Evolutionary conservation across 1,140 invertebrate genomes (phyloP), one percentile per base, ranked within the genome.

Genomic region (Leptinotarsa undecemlineata): DNA sequence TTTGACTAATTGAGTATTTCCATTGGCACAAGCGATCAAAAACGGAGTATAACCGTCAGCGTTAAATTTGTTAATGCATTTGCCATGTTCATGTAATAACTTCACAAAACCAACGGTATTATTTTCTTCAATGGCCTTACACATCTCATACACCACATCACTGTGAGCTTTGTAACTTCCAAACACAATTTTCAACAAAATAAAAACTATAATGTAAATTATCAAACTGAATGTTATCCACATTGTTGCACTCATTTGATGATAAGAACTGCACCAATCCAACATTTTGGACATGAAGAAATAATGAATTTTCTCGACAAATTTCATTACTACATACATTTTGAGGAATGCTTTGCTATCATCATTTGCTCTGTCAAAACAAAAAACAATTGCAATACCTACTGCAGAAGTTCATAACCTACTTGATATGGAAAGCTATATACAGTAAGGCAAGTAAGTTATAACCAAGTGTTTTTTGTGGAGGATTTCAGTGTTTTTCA

Each of bases 1-100:
- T 68, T 77, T 82, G 0, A 83, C 82, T 23, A 83, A 48, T 69
- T 78, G 77, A 5, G 80, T 82, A 42, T 81, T 81, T n/a, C 74
- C 81, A 60, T 78, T 73, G 21, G 74, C 76, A 75, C 82, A 82
- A 13, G 81, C 82, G 21, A 73, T 74, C 77, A 81, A 77, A 76
- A 82, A 82, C 26, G 68, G 75, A 14, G 68, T 81, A 42, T 78
- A 77, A 11, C 78, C 78, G 19, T 70, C 68, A 3, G 71, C 72
- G 33, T 73, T 73, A 69, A 71, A 77, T 57, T 21, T 62, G 67
- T 80, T 80, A 14, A 77, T 64, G n/a, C 68, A 74, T 20, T 74
- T 5, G 15, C 74, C 77, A 67, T 73, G 70, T 51, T 71, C 70
- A 20, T 77, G 33, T 57, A 80, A 48, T 17, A 77, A 64, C 23